Evolutionary conservation across 2,888 invertebrate species (phyloP).

Genomic region (Callosobruchus maculatus): DNA sequence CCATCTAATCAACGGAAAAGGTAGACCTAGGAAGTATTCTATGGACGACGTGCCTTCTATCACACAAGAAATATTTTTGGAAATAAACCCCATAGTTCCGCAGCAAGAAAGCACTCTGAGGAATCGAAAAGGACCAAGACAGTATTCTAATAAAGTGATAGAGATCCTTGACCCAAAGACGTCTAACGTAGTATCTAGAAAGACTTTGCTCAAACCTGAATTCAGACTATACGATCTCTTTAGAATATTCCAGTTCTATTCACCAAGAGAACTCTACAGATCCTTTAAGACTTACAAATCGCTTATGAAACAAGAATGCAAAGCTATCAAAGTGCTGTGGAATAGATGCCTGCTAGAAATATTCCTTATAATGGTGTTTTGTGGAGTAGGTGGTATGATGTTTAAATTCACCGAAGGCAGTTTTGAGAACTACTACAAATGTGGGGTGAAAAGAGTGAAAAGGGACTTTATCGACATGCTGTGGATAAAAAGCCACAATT

Average conservation of each 20-base stretch:
- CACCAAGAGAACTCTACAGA: slow-evolving; percentile 48
- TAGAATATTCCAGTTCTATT: slow-evolving; percentile 29
- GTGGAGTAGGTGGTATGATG: slow-evolving; percentile 72
- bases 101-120: slow-evolving; percentile 30
- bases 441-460: slow-evolving; percentile 81
- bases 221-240: slow-evolving; percentile 33
- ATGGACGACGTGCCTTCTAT: slow-evolving; percentile 28
- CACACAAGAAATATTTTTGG: slow-evolving; percentile 30
- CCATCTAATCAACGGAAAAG: slow-evolving; percentile 43
- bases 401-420: slow-evolving; percentile 82
- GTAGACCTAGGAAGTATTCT: slow-evolving; percentile 30
- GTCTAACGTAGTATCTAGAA: slow-evolving; percentile 37
- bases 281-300: slow-evolving; percentile 59
- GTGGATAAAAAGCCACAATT: slow-evolving; percentile 76
- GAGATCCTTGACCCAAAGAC: slow-evolving; percentile 42
- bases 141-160: slow-evolving; percentile 38
- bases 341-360: slow-evolving; percentile 68
- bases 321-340: slow-evolving; percentile 54
- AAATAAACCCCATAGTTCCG: slow-evolving; percentile 5
- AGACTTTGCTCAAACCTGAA: slow-evolving; percentile 29
- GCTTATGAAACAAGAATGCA: slow-evolving; percentile 57
- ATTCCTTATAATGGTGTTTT: slow-evolving; percentile 66
- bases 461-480: slow-evolving; percentile 80
- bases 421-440: slow-evolving; percentile 83
- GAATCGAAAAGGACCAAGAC: slow-evolving; percentile 34